Percentiles rank a stretch among this genome's conserved stretches.
These are phyloP conservation scores for Vimba vimba DNA, from an alignment of 2,113 vertebrate genomes.

Conservation along the genomic window DNA sequence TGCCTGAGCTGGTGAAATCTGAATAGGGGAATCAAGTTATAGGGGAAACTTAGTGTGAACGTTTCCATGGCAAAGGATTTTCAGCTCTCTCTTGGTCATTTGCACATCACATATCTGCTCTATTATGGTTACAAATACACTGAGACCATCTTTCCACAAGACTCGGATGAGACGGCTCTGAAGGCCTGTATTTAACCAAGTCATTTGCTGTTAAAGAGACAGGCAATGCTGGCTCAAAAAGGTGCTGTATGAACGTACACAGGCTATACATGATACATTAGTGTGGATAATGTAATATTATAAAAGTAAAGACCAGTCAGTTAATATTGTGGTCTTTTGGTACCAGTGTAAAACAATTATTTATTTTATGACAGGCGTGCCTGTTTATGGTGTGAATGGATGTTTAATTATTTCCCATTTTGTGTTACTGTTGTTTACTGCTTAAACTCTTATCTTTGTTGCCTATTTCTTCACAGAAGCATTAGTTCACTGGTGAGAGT, in stretches of 20 bases:
- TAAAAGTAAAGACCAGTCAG: neutral
- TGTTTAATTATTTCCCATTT: neutral
- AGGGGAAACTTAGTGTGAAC: neutral
- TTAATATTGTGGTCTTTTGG: conserved; percentile 18
- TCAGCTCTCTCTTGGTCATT: neutral
- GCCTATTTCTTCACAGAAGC: conserved; percentile 26
- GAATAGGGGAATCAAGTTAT: neutral
- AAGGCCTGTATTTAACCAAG: conserved; percentile 19
- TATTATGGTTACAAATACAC: conserved; percentile 38
- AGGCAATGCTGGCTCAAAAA: conserved; percentile 43
- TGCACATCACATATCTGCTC: conserved; percentile 24
- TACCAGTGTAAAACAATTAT: conserved; percentile 22
- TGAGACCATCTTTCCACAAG: conserved; percentile 7
- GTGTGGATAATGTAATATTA: conserved; percentile 17
- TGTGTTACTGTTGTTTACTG: conserved; percentile 9
- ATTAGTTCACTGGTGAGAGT: neutral
- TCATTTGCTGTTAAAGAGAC: conserved; percentile 26
- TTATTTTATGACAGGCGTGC: conserved; percentile 34
- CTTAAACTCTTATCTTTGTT: conserved; percentile 19
- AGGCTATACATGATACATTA: conserved; percentile 18
- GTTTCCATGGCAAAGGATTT: neutral
- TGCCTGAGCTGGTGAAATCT: neutral
- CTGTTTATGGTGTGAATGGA: conserved; percentile 42
- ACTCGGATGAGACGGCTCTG: conserved; percentile 24
- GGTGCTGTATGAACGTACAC: conserved; percentile 42